phyloP scores from a whole-genome alignment of 2,113 vertebrate genomes.

The Neodontobutis hainanensis region DNA sequence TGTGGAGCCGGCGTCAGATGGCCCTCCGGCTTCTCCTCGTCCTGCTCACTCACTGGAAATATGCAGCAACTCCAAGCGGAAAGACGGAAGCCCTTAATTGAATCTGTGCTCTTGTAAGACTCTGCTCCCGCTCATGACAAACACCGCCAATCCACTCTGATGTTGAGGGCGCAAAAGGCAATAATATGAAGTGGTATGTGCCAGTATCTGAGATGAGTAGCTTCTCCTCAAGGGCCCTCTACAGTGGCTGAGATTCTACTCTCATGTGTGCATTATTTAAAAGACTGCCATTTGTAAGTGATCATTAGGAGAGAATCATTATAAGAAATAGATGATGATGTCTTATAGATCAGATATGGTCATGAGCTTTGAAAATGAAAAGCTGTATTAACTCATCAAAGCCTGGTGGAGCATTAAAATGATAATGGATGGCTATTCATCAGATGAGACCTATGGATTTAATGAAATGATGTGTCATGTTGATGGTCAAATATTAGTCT shows the following conservation, averaged over 20 bases:
- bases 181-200: constrained; percentile 10
- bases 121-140: constrained; percentile 13
- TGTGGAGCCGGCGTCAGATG: constrained; percentile 24
- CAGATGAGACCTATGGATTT: too few species aligned
- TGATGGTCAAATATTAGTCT: too few species aligned
- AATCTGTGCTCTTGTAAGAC: constrained; percentile 61
- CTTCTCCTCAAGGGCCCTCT: constrained; percentile 9
- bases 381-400: background rate
- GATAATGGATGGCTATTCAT: too few species aligned
- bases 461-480: too few species aligned
- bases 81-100: constrained; percentile 53
- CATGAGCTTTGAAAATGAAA: constrained; percentile 11
- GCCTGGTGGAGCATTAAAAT: too few species aligned
- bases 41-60: constrained; percentile 36
- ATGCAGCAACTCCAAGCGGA: constrained; percentile 26
- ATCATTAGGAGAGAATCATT: constrained; percentile 16
- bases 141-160: constrained; percentile 17
- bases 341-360: background rate
- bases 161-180: constrained; percentile 15
- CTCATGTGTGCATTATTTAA: constrained; percentile 1
- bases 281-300: constrained; percentile 8
- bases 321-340: constrained; percentile 5
- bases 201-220: constrained; percentile 4
- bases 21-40: constrained; percentile 27
- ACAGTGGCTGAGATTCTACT: background rate